Conservation (phyloP, 2,113 vertebrate genomes). For the Ctenodactylus gundi region DNA sequence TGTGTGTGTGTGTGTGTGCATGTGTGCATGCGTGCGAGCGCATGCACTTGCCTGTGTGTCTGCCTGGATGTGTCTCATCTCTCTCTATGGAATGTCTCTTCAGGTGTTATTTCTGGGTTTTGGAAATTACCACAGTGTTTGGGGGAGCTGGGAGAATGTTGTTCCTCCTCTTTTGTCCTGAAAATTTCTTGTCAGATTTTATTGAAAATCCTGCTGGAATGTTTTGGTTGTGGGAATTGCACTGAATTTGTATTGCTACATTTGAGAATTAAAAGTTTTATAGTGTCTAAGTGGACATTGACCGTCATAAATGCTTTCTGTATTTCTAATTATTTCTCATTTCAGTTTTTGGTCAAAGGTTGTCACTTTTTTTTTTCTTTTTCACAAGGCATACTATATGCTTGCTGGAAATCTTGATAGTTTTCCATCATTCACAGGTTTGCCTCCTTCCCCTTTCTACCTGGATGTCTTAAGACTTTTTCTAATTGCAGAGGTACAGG, state of each 20-base stretch:
- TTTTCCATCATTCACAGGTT: fast-evolving
- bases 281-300: neutral
- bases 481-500: too few relatives aligned
- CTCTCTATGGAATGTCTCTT: neutral
- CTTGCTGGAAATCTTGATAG: neutral
- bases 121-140: neutral
- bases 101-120: fast-evolving
- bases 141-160: fast-evolving
- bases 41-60: neutral
- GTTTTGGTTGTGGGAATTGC: neutral
- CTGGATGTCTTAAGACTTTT: neutral
- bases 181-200: neutral
- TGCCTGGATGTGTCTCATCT: neutral
- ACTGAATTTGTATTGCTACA: neutral
- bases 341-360: neutral
- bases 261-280: neutral
- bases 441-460: neutral
- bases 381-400: neutral
- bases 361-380: too few relatives aligned
- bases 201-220: neutral
- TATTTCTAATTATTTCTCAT: neutral
- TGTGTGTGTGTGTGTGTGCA: neutral
- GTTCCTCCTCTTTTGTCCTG: neutral
- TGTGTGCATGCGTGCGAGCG: neutral
- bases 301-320: neutral